Base-by-base conservation (phyloP, 2,888 invertebrate genomes). In the Catocala fraxini region DNA sequence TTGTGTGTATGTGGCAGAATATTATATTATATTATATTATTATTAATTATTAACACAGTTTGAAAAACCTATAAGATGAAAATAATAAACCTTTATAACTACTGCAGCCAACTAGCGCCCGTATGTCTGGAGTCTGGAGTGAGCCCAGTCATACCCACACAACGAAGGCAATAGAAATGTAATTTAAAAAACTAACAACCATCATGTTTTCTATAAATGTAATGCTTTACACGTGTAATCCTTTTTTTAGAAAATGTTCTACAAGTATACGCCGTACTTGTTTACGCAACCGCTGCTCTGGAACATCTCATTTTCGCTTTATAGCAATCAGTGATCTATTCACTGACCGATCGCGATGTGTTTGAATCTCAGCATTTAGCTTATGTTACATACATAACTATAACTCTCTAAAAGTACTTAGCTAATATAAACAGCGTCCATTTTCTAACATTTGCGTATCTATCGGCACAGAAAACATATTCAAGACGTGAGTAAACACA, bases 371-470 rank as follows among this genome's bases (percentile, higher is more conserved):
- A 68, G 56, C 59, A 53, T 67, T 65, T 52, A 47, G 48, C 25
- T 25, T 25, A 60, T 42, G 60, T 9, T 51, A 56, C 59, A 11
- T 59, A 49, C 12, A 52, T 41, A 61, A 66, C 74, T 59, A 69
- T 77, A 74, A 68, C 62, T 75, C 72, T 77, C 43, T 58, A 69
- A 34, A 69, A 65, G 68, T 69, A 69, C 59, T 72, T 55, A 61
- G 54, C 52, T 54, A 60, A 58, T 53, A 39, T 65, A 77, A 77
- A 74, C 68, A 71, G 61, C 70, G 67, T 68, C 56, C 72, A 76
- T 68, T 70, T 71, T 73, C 65, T 69, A 63, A 65, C 78, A 74
- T 84, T 82, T 83, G 79, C 78, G 68, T 67, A 76, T 82, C 80
- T 74, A 79, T 80, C 82, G 73, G 73, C 70, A 64, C 65, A 70